Base-by-base conservation (phyloP, 2,888 invertebrate species). In the Patella pellucida region DNA sequence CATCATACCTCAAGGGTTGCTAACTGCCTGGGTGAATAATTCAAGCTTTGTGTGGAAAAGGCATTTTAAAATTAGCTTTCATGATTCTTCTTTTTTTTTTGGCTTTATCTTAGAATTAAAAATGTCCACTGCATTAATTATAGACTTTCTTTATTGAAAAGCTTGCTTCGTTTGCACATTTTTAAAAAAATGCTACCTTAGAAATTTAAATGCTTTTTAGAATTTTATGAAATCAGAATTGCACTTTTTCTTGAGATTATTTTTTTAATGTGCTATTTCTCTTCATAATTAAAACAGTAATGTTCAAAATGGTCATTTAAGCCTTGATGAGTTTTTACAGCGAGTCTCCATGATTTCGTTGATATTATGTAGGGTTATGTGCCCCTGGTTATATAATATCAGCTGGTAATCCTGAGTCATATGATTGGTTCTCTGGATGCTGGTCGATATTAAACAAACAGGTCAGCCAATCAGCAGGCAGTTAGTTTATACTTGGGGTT, bases 341-440 rank as follows among this genome's bases (percentile, higher is more conserved):
- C 41, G 41, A 41, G 41, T 41, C 41, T 41, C 41, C 41, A 41
- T 41, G 41, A 41, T 41, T 41, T 41, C 41, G 7, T 41, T 9
- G 41, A 41, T 41, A 41, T 41, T 41, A 9, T 41, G 41, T 41
- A 41, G 41, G 51, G n/a, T 67, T 69, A 19, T 5, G 68, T 69
- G 79, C 79, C 76, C 76, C 75, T 56, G 69, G 71, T 71, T 73
- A 77, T 81, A 94, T 95, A 97, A 97, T 97, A 97, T 97, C 97
- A 97, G 96, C 96, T 96, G 96, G 97, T 97, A 97, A 97, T 97
- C 96, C 90, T 91, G 91, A 91, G 90, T 72, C 73, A 69, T 54
- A 50, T 68, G 23, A 52, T 19, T 12, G 52, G 69, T 54, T 77
- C 89, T 89, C 90, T 86, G 89, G 86, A 84, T 87, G 79, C 87